phyloP scores from a whole-genome alignment of 2,797 vertebrate genomes.

The Myiothlypis chrysogaster region DNA sequence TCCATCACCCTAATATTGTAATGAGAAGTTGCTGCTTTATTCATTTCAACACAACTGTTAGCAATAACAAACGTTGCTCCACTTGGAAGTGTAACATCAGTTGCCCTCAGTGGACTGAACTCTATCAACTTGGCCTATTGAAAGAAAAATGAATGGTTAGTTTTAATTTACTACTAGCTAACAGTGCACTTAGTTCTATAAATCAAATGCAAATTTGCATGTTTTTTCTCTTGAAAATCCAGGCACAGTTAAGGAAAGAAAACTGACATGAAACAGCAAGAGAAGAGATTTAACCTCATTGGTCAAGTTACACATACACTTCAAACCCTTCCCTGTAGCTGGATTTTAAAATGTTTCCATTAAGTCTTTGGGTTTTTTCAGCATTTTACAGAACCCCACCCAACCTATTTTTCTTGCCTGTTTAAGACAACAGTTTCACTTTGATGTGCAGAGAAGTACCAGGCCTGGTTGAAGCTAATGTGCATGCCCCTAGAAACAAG shows the following conservation, averaged over 20 bases:
- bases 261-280: conserved; percentile 48
- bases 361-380: conserved; percentile 26
- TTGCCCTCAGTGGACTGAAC: conserved; percentile 90
- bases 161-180: conserved; percentile 50
- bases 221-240: conserved; percentile 41
- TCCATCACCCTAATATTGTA: conserved; percentile 96
- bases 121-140: conserved; percentile 95
- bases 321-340: background rate
- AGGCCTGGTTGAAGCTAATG: conserved; percentile 34
- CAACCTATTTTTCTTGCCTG: conserved; percentile 53
- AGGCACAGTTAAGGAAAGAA: conserved; percentile 5
- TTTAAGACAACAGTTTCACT: conserved; percentile 46
- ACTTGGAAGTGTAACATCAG: conserved; percentile 88
- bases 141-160: conserved; percentile 58
- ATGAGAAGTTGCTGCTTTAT: conserved; percentile 95
- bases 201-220: conserved; percentile 59
- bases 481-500: background rate
- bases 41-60: conserved; percentile 95
- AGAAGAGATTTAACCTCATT: conserved; percentile 36
- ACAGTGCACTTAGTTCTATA: conserved; percentile 51
- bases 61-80: conserved; percentile 94
- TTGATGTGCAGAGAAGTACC: conserved; percentile 54
- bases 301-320: conserved; percentile 20
- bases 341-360: conserved; percentile 49
- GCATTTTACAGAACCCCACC: conserved; percentile 24